Percentiles rank a stretch among this genome's conserved stretches.
These are phyloP conservation scores for Caranx melampygus DNA, from an alignment of 2,113 vertebrate genomes.

Conservation along the genomic window DNA sequence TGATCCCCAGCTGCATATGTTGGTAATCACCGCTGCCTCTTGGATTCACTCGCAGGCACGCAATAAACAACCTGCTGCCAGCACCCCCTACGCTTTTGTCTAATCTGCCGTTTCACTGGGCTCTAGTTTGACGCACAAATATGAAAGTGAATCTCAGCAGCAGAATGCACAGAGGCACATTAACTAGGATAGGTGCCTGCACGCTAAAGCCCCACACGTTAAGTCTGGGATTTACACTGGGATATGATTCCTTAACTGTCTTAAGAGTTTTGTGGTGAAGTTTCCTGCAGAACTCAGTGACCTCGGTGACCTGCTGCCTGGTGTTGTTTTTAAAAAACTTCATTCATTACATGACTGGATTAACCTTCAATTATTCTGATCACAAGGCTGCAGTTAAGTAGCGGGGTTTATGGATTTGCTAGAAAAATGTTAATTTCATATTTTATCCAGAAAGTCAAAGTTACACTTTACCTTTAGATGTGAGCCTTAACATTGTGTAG, in stretches of 20 bases:
- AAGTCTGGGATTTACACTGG: constrained; percentile 68
- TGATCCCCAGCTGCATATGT: constrained; percentile 81
- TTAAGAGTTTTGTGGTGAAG: constrained; percentile 58
- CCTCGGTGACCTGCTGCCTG: constrained; percentile 24
- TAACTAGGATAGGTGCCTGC: constrained; percentile 65
- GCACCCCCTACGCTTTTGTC: constrained; percentile 73
- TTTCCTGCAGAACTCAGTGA: constrained; percentile 56
- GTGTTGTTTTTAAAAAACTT: constrained; percentile 23
- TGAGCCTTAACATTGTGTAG: neutral
- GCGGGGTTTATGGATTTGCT: neutral
- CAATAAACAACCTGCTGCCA: constrained; percentile 79
- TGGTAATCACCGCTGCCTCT: constrained; percentile 81
- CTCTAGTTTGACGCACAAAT: constrained; percentile 70
- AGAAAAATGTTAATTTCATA: neutral
- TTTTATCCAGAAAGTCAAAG: neutral
- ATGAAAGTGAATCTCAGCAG: constrained; percentile 68
- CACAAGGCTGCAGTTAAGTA: constrained; percentile 14
- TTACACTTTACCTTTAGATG: neutral
- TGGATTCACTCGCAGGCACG: constrained; percentile 82
- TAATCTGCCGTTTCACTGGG: constrained; percentile 80
- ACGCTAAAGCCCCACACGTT: constrained; percentile 66
- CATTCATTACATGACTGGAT: constrained; percentile 11
- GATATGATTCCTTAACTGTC: constrained; percentile 58
- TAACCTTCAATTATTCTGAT: neutral
- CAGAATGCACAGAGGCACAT: constrained; percentile 72